These are phyloP conservation scores for Pachycephala philippinensis DNA, from an alignment of 2,113 vertebrate species.

Conservation along the genomic window DNA sequence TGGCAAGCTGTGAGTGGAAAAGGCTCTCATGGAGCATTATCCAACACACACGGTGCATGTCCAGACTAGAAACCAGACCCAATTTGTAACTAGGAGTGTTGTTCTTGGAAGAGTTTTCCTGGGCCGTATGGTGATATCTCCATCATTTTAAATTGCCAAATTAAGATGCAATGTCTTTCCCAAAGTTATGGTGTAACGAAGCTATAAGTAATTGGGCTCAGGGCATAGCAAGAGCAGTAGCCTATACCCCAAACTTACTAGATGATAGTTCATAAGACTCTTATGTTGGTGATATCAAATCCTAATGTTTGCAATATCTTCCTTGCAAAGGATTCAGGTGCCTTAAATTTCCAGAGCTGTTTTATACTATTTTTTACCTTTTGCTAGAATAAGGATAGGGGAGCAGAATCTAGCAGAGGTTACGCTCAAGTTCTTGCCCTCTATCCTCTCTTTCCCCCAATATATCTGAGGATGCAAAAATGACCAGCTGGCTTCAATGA, in stretches of 20 bases:
- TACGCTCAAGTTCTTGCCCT: background rate
- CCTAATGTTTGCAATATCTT: background rate
- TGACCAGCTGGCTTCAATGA: background rate
- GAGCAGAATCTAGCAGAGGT: background rate
- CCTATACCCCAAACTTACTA: background rate
- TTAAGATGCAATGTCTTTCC: background rate
- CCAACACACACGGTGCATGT: background rate
- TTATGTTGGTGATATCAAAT: background rate
- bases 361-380: background rate
- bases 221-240: background rate
- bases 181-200: background rate
- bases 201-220: background rate
- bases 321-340: background rate
- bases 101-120: background rate
- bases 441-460: rapidly evolving
- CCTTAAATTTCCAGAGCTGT: background rate
- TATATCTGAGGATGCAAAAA: background rate
- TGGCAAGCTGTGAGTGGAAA: background rate
- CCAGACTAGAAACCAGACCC: background rate
- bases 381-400: background rate
- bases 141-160: background rate
- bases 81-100: background rate
- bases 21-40: background rate
- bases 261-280: background rate
- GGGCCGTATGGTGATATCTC: background rate